A percentile compares a stretch with the other conserved stretches of the same genome.
phyloP scores from a whole-genome alignment of 2,797 vertebrate genomes.

The Phataginus tricuspis region DNA sequence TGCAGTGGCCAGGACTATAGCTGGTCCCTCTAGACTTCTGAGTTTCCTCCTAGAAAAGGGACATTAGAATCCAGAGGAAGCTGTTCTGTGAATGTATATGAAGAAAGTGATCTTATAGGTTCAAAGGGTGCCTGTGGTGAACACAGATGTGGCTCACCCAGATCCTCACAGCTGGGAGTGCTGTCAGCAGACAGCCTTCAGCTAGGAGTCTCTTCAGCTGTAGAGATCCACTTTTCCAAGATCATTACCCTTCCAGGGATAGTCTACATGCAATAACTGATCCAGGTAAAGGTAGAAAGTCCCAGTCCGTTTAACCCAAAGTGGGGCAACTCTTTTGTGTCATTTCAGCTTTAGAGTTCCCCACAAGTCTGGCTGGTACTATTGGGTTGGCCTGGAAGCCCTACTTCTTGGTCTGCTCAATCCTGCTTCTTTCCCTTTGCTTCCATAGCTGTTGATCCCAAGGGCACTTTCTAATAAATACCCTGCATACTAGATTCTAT shows the following conservation, averaged over 20 bases:
- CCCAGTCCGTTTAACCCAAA: not conserved
- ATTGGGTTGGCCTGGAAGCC: not conserved
- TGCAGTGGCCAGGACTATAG: not conserved
- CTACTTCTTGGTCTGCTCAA: not conserved
- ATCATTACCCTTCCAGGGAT: not conserved
- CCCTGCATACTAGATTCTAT: not conserved
- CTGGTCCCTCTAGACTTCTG: not conserved
- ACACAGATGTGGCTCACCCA: not conserved
- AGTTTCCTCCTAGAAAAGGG: not conserved
- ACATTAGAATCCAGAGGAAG: not conserved
- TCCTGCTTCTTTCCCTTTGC: not conserved
- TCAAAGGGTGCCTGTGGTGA: not conserved
- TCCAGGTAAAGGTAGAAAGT: not conserved
- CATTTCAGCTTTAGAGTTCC: not conserved
- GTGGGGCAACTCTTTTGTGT: not conserved
- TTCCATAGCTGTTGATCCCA: not conserved
- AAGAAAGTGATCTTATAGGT: not conserved
- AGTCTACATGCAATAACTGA: not conserved
- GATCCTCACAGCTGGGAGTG: not conserved
- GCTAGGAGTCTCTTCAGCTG: not conserved
- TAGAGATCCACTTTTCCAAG: not conserved
- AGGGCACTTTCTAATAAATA: not conserved
- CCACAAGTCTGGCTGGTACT: not conserved
- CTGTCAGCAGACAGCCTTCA: not conserved
- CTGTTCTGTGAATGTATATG: not conserved